Conservation (phyloP, 2,888 invertebrate species). For the Chymomyza amoena region DNA sequence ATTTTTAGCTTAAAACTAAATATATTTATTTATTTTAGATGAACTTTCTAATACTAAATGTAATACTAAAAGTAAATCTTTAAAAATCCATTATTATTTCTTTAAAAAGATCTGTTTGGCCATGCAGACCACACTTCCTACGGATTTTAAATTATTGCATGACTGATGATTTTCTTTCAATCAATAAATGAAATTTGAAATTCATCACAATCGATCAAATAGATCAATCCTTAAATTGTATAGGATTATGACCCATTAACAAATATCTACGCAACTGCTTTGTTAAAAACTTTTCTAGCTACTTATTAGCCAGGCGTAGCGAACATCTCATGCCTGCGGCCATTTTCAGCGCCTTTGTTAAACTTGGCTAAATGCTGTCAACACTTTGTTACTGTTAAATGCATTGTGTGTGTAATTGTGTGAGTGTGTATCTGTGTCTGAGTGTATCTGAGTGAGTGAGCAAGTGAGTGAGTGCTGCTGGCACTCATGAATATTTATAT, state of each 20-base stretch:
- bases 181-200: too few relatives aligned
- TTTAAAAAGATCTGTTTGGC: too few relatives aligned
- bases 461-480: background rate
- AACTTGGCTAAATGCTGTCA: slow-evolving; percentile 49
- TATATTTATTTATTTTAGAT: too few relatives aligned
- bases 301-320: background rate
- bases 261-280: background rate
- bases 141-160: too few relatives aligned
- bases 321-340: background rate
- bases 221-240: too few relatives aligned
- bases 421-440: background rate
- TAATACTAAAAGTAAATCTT: too few relatives aligned
- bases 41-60: too few relatives aligned
- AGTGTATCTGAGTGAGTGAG: background rate
- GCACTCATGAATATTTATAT: slow-evolving; percentile 66
- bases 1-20: too few relatives aligned
- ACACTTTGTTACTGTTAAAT: slow-evolving; percentile 51
- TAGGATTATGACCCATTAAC: background rate
- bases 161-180: too few relatives aligned
- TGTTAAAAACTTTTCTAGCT: background rate
- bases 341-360: background rate
- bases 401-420: slow-evolving; percentile 40
- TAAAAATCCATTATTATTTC: too few relatives aligned
- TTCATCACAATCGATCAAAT: too few relatives aligned
- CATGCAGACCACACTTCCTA: too few relatives aligned